Percentiles rank a stretch among this genome's conserved stretches.
phyloP scores from a whole-genome alignment of 2,888 invertebrate species.

The Nymphalis polychloros region DNA sequence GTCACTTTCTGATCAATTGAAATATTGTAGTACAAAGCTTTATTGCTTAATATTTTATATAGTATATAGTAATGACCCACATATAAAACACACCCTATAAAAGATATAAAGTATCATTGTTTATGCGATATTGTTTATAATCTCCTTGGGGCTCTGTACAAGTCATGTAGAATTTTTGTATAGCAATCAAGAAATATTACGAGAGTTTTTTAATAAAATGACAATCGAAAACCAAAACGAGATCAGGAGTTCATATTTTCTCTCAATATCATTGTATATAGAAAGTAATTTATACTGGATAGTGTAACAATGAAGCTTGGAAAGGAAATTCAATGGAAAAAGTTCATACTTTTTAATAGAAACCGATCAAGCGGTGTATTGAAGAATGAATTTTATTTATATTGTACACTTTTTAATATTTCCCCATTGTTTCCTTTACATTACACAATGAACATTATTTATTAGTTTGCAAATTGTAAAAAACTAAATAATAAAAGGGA shows the following conservation, averaged over 20 bases:
- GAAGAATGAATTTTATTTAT: not conserved
- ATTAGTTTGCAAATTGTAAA: no score
- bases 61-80: no score
- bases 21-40: no score
- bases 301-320: slow-evolving; percentile 1
- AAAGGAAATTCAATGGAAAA: slow-evolving; percentile 1
- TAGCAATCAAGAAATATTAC: not conserved
- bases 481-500: no score
- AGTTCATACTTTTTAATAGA: slow-evolving; percentile 6
- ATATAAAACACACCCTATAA: no score
- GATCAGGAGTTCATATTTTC: slow-evolving; percentile 11
- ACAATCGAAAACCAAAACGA: not conserved
- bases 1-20: no score
- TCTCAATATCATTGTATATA: slow-evolving; percentile 7
- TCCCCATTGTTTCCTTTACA: not conserved
- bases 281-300: slow-evolving; percentile 8
- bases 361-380: not conserved
- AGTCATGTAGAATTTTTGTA: no score
- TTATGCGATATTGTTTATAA: no score
- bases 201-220: not conserved
- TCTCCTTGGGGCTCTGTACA: no score
- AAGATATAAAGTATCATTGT: no score
- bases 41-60: no score
- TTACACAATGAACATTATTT: no score
- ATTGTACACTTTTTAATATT: not conserved